phyloP scores from a whole-genome alignment of 2,113 vertebrate species.

The Pelobates fuscus region DNA sequence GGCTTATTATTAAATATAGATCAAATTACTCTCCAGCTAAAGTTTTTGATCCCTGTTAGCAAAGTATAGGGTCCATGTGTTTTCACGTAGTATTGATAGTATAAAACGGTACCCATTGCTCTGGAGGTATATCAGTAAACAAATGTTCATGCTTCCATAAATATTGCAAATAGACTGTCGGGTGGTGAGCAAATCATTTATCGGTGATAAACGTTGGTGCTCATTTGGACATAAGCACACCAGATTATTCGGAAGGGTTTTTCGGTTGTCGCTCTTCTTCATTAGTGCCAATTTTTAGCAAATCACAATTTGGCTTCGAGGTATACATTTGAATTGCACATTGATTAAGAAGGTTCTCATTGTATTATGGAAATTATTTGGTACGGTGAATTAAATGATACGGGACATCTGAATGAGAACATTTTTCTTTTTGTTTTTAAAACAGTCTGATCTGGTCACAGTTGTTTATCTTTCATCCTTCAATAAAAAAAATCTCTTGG shows the following conservation, averaged over 20 bases:
- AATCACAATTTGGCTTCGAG: not conserved
- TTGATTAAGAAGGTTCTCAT: too few relatives aligned
- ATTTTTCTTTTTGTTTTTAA: too few relatives aligned
- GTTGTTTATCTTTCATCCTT: too few relatives aligned
- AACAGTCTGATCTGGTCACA: too few relatives aligned
- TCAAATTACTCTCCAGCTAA: not conserved
- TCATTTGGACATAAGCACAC: not conserved
- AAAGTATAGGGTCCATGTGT: not conserved
- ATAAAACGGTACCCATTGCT: slow-evolving; percentile 14
- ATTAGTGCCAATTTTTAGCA: not conserved
- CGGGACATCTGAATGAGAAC: too few relatives aligned
- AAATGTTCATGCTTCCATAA: slow-evolving; percentile 12
- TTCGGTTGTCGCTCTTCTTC: not conserved
- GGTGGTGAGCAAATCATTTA: slow-evolving; percentile 40
- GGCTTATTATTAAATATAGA: not conserved
- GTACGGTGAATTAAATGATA: too few relatives aligned
- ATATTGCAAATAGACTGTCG: slow-evolving; percentile 34
- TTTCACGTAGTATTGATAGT: not conserved
- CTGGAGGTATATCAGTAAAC: slow-evolving; percentile 24
- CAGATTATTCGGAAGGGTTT: not conserved
- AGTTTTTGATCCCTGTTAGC: not conserved
- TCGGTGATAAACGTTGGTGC: slow-evolving; percentile 7
- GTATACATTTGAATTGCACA: not conserved
- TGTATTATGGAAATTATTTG: too few relatives aligned
- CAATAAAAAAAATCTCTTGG: too few relatives aligned